Evolutionary conservation across 2,888 invertebrate species (phyloP).

Genomic region (Leucania comma): DNA sequence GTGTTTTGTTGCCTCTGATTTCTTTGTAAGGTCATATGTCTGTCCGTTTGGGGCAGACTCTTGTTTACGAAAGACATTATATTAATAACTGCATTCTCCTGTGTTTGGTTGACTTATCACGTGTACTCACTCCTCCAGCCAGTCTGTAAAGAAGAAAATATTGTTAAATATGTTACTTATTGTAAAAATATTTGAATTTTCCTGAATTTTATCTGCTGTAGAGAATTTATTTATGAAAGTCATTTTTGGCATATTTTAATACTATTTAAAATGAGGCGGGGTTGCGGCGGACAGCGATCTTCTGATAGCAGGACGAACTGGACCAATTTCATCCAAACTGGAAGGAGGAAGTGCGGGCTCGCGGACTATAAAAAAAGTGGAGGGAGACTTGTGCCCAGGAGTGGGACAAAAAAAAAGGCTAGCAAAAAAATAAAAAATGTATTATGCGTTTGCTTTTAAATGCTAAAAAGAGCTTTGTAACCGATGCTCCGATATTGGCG

Average conservation of each 20-base stretch:
- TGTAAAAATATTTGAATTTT: too few species aligned
- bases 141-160: slow-evolving; percentile 92
- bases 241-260: too few species aligned
- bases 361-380: too few species aligned
- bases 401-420: too few species aligned
- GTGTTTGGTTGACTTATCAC: slow-evolving; percentile 93
- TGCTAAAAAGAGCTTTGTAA: neutral
- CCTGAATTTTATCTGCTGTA: neutral
- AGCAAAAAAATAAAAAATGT: neutral
- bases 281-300: too few species aligned
- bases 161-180: slow-evolving; percentile 47
- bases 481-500: slow-evolving; percentile 9
- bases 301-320: too few species aligned
- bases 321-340: too few species aligned
- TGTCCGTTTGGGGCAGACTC: slow-evolving; percentile 67
- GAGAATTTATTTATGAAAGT: neutral
- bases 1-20: slow-evolving; percentile 72
- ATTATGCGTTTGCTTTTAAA: neutral
- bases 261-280: too few species aligned
- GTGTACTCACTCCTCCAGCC: slow-evolving; percentile 98
- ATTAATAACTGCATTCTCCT: slow-evolving; percentile 75
- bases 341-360: too few species aligned
- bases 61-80: slow-evolving; percentile 69
- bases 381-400: too few species aligned
- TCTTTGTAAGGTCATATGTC: slow-evolving; percentile 69